Evolutionary conservation across 2,888 invertebrate species (phyloP).

Genomic region (Salpingus planirostris): DNA sequence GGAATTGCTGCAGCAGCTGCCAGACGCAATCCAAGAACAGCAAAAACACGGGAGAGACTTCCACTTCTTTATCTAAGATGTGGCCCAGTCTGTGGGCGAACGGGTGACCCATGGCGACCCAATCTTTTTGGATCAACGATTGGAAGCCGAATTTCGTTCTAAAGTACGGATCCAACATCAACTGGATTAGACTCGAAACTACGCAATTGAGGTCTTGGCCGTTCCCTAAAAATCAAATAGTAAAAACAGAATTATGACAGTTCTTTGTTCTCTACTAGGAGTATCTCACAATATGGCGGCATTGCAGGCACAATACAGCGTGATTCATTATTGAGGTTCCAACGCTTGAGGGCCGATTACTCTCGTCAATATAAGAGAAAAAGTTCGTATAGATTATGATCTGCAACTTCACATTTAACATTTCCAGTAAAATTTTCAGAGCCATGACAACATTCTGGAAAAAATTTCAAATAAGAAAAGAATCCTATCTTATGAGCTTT

Average conservation of each 20-base stretch:
- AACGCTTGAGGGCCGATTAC: too few species aligned
- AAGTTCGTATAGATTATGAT: too few species aligned
- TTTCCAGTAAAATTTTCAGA: too few species aligned
- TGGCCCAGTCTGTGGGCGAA: slow-evolving; percentile 55
- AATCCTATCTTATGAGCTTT: too few species aligned
- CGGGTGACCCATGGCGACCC: slow-evolving; percentile 88
- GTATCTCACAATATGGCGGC: too few species aligned
- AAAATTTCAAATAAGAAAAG: too few species aligned
- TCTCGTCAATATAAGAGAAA: too few species aligned
- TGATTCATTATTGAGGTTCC: too few species aligned
- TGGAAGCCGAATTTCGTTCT: slow-evolving; percentile 83
- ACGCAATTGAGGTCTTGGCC: slow-evolving; percentile 84
- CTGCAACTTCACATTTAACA: too few species aligned
- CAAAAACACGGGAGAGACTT: slow-evolving; percentile 77
- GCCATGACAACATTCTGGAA: too few species aligned
- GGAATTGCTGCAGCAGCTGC: slow-evolving; percentile 85
- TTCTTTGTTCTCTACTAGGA: too few species aligned
- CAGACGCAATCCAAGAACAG: slow-evolving; percentile 89
- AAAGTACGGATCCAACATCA: slow-evolving; percentile 75
- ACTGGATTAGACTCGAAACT: slow-evolving; percentile 77
- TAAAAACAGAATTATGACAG: slow-evolving; percentile 1
- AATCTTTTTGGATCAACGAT: slow-evolving; percentile 87
- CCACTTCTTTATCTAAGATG: slow-evolving; percentile 51
- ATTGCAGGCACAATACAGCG: too few species aligned
- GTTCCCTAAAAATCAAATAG: slow-evolving; percentile 50